Conservation (phyloP, 1,140 invertebrate species). For the Helicoverpa zea region DNA sequence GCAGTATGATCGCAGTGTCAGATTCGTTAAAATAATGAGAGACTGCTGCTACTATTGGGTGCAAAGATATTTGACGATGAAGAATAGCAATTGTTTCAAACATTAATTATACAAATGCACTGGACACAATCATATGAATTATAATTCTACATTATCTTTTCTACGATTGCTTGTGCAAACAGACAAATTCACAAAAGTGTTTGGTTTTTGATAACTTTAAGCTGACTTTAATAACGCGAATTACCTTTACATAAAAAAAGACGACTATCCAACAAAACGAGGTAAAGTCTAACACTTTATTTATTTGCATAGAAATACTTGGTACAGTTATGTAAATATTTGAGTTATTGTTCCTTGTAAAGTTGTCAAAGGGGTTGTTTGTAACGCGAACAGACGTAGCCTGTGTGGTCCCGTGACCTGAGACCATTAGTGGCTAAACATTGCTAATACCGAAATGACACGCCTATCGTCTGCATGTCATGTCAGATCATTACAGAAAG, state of each 20-base stretch:
- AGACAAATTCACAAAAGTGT: no score
- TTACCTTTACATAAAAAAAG: no score
- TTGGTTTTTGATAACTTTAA: no score
- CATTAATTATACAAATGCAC: no score
- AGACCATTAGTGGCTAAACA: not conserved
- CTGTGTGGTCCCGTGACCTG: not conserved
- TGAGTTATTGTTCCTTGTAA: not conserved
- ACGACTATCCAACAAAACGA: no score
- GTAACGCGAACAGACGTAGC: not conserved
- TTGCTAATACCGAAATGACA: not conserved
- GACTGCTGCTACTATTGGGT: not conserved
- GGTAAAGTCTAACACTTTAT: no score
- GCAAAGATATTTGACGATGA: not conserved
- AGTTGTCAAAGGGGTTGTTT: not conserved
- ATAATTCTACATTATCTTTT: no score
- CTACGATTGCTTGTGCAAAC: no score
- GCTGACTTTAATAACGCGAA: no score
- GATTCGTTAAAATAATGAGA: not conserved
- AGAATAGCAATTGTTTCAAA: no score
- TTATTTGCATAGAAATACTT: no score
- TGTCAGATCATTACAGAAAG: not conserved
- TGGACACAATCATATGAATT: no score
- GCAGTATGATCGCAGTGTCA: not conserved
- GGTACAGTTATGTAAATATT: not conserved
- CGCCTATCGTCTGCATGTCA: not conserved